Base-by-base conservation (phyloP, 2,888 invertebrate species). In the Dermolepida albohirtum region DNA sequence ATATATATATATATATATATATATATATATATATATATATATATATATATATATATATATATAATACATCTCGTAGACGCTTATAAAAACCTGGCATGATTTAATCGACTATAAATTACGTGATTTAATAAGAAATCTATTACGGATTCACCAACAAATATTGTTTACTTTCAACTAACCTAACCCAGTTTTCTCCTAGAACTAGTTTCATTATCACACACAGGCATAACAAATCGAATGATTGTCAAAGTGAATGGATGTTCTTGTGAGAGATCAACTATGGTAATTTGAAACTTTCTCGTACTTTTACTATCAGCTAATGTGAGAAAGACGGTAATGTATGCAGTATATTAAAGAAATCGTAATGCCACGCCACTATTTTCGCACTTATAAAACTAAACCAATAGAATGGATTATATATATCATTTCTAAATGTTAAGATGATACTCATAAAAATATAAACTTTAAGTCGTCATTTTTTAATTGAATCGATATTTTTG, bases 261-360 rank as follows among this genome's bases (percentile, higher is more conserved):
- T 62, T 47, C 59, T 47, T 62, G 47, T 47, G 59, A 62, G 47
- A 62, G 47, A 62, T 47, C 47, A 62, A 34, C n/a, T 17, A 49
- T 62, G 6, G 47, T 49, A 47, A 49, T 47, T 34, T 47, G 34
- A 39, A 62, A 47, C 59, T 62, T 62, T 62, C 59, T 47, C 47
- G 39, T 62, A 62, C 59, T 62, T 49, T 62, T 62, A 49, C 59
- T 62, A 47, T 62, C 49, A 16, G 1, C 12, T 39, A 34, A 12
- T 29, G 34, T 62, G 59, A 62, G 59, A 62, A 62, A 17, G 8
- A 22, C 34, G 12, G n/a, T 12, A 43, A 44, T 27, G 14, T 22
- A 12, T 47, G 27, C 8, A 62, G 29, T 16, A n/a, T 1, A 11
- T 47, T 16, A n/a, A 12, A 47, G 14, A 49, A 11, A 16, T 10